phyloP scores from a whole-genome alignment of 1,140 invertebrate species.

The Drusus annulatus region DNA sequence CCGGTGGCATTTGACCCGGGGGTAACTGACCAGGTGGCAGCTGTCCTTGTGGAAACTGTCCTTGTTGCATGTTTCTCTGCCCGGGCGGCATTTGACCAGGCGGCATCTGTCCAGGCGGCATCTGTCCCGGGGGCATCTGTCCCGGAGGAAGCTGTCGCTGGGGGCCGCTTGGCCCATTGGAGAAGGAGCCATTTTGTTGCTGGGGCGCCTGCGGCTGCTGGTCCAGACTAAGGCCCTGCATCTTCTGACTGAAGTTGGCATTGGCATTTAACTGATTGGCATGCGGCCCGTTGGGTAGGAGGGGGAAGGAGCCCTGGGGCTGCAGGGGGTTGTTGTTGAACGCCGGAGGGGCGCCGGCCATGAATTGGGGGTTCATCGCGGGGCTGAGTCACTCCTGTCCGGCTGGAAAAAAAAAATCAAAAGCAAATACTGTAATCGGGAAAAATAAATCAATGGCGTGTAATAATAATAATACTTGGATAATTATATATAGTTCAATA shows the following conservation, averaged over 20 bases:
- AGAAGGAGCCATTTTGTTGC: slow-evolving; percentile 47
- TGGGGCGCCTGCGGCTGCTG: slow-evolving; percentile 60
- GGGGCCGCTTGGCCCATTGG: slow-evolving; percentile 46
- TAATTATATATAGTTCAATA: too few species aligned
- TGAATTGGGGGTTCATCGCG: slow-evolving; percentile 61
- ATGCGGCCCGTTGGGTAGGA: slow-evolving; percentile 64
- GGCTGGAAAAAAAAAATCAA: neutral
- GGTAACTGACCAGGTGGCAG: slow-evolving; percentile 43
- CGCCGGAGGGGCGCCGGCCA: slow-evolving; percentile 67
- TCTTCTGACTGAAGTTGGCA: slow-evolving; percentile 66
- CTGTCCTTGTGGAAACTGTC: slow-evolving; percentile 42
- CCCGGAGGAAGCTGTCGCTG: slow-evolving; percentile 27
- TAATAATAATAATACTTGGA: too few species aligned
- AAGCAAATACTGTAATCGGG: too few species aligned
- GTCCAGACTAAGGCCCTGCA: slow-evolving; percentile 67
- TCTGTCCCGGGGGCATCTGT: slow-evolving; percentile 20
- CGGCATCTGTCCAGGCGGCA: slow-evolving; percentile 54
- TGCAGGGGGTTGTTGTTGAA: slow-evolving; percentile 67
- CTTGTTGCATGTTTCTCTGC: slow-evolving; percentile 42
- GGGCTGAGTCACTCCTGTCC: neutral
- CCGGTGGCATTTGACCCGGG: slow-evolving; percentile 28
- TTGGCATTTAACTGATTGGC: slow-evolving; percentile 60
- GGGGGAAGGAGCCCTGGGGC: slow-evolving; percentile 61
- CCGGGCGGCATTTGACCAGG: slow-evolving; percentile 46
- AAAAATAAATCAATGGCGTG: too few species aligned